phyloP scores from a whole-genome alignment of 1,140 invertebrate genomes.

The Lasaia peninsularis region DNA sequence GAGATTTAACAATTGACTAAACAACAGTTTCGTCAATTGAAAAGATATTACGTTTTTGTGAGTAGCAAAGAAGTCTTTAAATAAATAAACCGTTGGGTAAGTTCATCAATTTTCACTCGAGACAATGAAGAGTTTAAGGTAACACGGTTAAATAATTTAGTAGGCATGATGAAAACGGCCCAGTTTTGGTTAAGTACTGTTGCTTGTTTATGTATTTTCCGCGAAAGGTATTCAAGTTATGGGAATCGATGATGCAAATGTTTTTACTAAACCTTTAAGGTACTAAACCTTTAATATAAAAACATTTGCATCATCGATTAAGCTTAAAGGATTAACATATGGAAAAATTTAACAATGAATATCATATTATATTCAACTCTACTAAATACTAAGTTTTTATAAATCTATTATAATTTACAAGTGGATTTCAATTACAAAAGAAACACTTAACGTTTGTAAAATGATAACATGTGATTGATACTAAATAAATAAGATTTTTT shows the following conservation, averaged over 20 bases:
- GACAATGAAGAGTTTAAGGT: constrained; percentile 3
- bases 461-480: not conserved
- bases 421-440: too few relatives aligned
- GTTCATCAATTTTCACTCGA: not conserved
- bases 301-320: too few relatives aligned
- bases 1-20: not conserved
- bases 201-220: not conserved
- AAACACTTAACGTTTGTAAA: too few relatives aligned
- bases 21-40: constrained; percentile 1
- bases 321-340: too few relatives aligned
- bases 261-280: too few relatives aligned
- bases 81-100: not conserved
- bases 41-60: not conserved
- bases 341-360: too few relatives aligned
- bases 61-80: not conserved
- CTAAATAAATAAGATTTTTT: not conserved
- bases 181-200: not conserved
- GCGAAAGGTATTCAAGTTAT: not conserved
- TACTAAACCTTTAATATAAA: too few relatives aligned
- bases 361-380: too few relatives aligned
- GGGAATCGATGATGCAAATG: not conserved
- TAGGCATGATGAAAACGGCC: constrained; percentile 2
- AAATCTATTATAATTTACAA: too few relatives aligned
- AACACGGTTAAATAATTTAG: constrained; percentile 11
- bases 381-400: too few relatives aligned